Evolutionary conservation across 1,140 invertebrate genomes (phyloP).

Genomic region (Formica exsecta): DNA sequence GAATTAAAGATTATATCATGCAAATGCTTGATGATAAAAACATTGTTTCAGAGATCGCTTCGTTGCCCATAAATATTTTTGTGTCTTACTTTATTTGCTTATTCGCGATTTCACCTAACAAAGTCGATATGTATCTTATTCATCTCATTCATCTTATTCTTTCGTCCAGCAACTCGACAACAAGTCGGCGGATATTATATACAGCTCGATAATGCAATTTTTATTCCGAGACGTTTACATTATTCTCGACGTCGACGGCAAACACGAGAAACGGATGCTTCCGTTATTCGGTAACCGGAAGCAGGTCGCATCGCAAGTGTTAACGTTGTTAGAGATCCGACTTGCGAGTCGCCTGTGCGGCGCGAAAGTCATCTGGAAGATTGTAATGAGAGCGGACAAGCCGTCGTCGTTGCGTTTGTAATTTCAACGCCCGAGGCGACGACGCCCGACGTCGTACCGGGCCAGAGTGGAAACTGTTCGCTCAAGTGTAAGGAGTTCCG

Average conservation of each 20-base stretch:
- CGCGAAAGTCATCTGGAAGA: constrained; percentile 62
- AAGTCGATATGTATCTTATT: not conserved
- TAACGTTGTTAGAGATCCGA: constrained; percentile 59
- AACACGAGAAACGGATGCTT: constrained; percentile 46
- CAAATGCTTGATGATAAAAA: not conserved
- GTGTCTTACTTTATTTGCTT: not conserved
- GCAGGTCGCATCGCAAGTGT: constrained; percentile 25
- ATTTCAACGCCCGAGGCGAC: constrained; percentile 69
- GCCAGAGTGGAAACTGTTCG: constrained; percentile 59
- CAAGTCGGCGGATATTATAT: not conserved
- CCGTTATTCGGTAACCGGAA: constrained; percentile 60
- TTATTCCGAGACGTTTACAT: constrained; percentile 16
- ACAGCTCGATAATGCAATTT: not conserved
- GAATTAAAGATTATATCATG: not conserved
- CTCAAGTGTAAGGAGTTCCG: constrained; percentile 70
- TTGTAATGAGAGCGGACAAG: constrained; percentile 72
- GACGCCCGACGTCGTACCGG: constrained; percentile 11
- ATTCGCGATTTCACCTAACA: not conserved
- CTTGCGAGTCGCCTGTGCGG: constrained; percentile 25
- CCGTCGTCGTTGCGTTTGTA: constrained; percentile 70
- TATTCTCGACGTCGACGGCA: not conserved
- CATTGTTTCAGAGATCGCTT: not conserved
- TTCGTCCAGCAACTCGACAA: not conserved
- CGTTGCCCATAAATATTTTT: not conserved
- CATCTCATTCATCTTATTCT: not conserved